Conservation (phyloP, 2,888 invertebrate genomes). For the Lithosia quadra region DNA sequence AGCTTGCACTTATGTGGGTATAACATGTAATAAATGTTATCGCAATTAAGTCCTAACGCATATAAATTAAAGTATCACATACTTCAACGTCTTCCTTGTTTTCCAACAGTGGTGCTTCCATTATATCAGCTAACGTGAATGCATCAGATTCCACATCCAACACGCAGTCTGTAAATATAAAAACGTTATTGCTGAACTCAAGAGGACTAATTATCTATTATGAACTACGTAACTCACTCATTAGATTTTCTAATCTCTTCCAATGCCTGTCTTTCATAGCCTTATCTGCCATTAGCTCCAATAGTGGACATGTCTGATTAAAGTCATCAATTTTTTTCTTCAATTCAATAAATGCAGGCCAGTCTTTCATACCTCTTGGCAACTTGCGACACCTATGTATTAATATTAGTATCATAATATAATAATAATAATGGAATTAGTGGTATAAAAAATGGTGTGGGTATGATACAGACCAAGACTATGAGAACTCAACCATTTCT, state of each 20-base stretch:
- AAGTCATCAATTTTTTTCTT: constrained; percentile 97
- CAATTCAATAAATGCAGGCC: constrained; percentile 95
- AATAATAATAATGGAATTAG: background rate
- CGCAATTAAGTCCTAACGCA: background rate
- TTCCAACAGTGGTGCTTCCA: constrained; percentile 94
- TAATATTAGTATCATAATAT: background rate
- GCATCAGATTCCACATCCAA: constrained; percentile 93
- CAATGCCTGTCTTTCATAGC: constrained; percentile 94
- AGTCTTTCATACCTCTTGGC: constrained; percentile 94
- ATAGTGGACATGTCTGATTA: constrained; percentile 93
- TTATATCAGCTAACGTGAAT: constrained; percentile 92
- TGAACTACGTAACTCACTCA: constrained; percentile 61
- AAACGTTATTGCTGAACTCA: background rate
- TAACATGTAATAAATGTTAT: background rate
- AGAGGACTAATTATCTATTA: background rate
- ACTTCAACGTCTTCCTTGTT: constrained; percentile 96
- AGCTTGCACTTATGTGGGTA: background rate
- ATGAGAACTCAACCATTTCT: too few species aligned
- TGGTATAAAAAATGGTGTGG: background rate
- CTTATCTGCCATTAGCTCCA: constrained; percentile 96
- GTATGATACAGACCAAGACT: too few species aligned
- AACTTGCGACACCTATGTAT: constrained; percentile 91
- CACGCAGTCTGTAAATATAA: constrained; percentile 78
- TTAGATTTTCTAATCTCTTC: constrained; percentile 85
- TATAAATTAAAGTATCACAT: constrained; percentile 26